These are phyloP conservation scores for Acronicta alni DNA, from an alignment of 2,888 invertebrate genomes.

Conservation along the genomic window DNA sequence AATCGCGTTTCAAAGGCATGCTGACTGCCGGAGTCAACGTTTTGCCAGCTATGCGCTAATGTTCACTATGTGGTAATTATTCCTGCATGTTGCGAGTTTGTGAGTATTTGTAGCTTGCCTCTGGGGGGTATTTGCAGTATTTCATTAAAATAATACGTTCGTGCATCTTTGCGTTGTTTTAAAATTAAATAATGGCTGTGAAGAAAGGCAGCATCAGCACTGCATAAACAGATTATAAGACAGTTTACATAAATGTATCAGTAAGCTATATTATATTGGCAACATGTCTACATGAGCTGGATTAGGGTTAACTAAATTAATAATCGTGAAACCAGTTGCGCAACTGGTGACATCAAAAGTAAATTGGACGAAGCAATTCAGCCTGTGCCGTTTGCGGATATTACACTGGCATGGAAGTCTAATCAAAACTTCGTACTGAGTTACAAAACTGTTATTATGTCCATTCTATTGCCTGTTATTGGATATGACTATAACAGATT, in stretches of 20 bases:
- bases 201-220: conserved; percentile 27
- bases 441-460: conserved; percentile 36
- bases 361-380: conserved; percentile 44
- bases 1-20: conserved; percentile 46
- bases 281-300: conserved; percentile 20
- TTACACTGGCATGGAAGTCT: conserved; percentile 35
- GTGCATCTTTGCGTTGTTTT: conserved; percentile 42
- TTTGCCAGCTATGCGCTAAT: conserved; percentile 61
- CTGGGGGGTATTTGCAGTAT: conserved; percentile 39
- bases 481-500: conserved; percentile 19
- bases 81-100: conserved; percentile 59
- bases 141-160: conserved; percentile 45
- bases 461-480: conserved; percentile 26
- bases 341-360: conserved; percentile 50
- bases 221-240: conserved; percentile 20
- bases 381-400: conserved; percentile 36
- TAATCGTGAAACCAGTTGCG: conserved; percentile 28
- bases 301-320: conserved; percentile 31
- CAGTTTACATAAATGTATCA: conserved; percentile 15
- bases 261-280: conserved; percentile 29
- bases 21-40: conserved; percentile 55
- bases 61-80: conserved; percentile 60
- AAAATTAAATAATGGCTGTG: conserved; percentile 34
- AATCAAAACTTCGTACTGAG: conserved; percentile 35
- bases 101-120: conserved; percentile 40